Evolutionary conservation across 2,797 vertebrate species (phyloP).

Genomic region (Holocentrus rufus): DNA sequence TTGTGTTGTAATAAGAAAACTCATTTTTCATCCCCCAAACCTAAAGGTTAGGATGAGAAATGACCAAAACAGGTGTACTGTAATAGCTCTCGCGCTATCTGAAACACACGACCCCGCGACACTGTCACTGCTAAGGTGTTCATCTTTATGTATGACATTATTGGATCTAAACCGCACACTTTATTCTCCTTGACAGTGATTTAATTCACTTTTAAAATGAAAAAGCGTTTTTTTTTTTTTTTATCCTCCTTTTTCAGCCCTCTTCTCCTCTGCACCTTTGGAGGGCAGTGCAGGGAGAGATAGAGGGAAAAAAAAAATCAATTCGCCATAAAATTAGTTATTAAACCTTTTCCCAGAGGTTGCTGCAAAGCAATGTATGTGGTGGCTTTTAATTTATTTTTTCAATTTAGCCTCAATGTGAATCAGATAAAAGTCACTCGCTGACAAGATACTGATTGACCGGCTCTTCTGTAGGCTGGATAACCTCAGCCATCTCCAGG

Average conservation of each 20-base stretch:
- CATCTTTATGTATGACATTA: slow-evolving; percentile 77
- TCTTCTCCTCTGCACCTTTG: slow-evolving; percentile 61
- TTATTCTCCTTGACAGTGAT: slow-evolving; percentile 76
- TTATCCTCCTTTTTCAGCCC: slow-evolving; percentile 52
- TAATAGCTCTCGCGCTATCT: slow-evolving; percentile 73
- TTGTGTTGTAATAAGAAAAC: slow-evolving; percentile 75
- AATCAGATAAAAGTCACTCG: slow-evolving; percentile 76
- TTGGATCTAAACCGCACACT: slow-evolving; percentile 72
- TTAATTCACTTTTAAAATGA: slow-evolving; percentile 80
- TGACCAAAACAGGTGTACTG: slow-evolving; percentile 67
- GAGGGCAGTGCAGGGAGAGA: slow-evolving; percentile 53
- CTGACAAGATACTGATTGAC: slow-evolving; percentile 73
- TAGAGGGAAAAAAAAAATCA: slow-evolving; percentile 65
- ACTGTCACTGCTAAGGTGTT: slow-evolving; percentile 61
- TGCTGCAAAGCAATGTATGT: slow-evolving; percentile 56
- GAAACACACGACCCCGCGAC: slow-evolving; percentile 60
- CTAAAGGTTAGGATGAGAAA: slow-evolving; percentile 81
- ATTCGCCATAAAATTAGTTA: slow-evolving; percentile 80
- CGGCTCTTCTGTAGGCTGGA: slow-evolving; percentile 56
- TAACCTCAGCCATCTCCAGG: slow-evolving; percentile 51
- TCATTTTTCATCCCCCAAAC: slow-evolving; percentile 76
- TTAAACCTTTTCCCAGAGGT: slow-evolving; percentile 74
- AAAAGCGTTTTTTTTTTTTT: slow-evolving; percentile 41
- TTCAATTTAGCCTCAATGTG: slow-evolving; percentile 78
- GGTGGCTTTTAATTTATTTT: slow-evolving; percentile 75